Evolutionary conservation across 1,140 invertebrate genomes (phyloP).

Genomic region (Bradysia coprophila): DNA sequence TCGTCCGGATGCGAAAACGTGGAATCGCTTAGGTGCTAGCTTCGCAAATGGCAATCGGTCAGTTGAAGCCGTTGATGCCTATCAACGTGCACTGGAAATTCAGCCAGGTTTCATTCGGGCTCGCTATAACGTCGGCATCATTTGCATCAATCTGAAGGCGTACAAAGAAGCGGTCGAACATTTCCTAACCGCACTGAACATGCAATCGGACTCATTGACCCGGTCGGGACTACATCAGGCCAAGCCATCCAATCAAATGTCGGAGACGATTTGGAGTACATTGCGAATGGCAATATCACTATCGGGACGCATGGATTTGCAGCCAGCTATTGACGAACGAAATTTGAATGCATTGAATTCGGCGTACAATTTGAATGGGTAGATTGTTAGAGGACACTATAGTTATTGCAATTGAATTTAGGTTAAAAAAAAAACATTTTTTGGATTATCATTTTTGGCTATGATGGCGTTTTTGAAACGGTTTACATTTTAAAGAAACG

Average conservation of each 20-base stretch:
- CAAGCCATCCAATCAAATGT: constrained; percentile 45
- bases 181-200: constrained; percentile 79
- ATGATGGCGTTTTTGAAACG: too few relatives aligned
- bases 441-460: too few relatives aligned
- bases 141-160: constrained; percentile 89
- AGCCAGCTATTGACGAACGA: constrained; percentile 53
- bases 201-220: constrained; percentile 65
- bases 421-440: too few relatives aligned
- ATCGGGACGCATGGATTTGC: constrained; percentile 65
- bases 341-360: constrained; percentile 30
- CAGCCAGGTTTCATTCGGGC: constrained; percentile 92
- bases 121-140: constrained; percentile 94
- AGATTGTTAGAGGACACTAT: neutral
- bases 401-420: too few relatives aligned
- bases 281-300: constrained; percentile 77
- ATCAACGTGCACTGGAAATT: constrained; percentile 76
- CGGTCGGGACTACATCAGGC: constrained; percentile 24
- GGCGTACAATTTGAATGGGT: constrained; percentile 11
- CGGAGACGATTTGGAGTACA: constrained; percentile 88
- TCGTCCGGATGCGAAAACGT: constrained; percentile 75
- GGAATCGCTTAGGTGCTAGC: constrained; percentile 95
- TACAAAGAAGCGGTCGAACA: constrained; percentile 92
- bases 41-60: constrained; percentile 88
- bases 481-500: too few relatives aligned
- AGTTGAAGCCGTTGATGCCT: constrained; percentile 91